A percentile compares a stretch with the other conserved stretches of the same genome.
These are phyloP conservation scores for Pygocentrus nattereri DNA, from an alignment of 2,797 vertebrate genomes.

Conservation along the genomic window DNA sequence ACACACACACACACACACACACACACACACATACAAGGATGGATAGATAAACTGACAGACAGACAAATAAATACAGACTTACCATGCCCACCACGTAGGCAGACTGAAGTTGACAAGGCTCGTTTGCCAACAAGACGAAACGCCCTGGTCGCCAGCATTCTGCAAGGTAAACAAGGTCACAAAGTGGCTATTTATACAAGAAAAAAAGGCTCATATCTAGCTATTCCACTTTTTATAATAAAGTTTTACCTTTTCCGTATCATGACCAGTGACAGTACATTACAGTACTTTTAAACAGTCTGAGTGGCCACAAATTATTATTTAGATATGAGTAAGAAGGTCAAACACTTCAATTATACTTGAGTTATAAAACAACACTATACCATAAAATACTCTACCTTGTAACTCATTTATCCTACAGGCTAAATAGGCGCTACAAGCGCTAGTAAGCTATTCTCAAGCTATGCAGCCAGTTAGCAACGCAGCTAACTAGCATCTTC, in stretches of 20 bases:
- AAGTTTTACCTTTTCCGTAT: too few relatives aligned
- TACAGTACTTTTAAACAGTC: too few relatives aligned
- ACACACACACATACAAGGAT: too few relatives aligned
- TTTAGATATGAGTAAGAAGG: too few relatives aligned
- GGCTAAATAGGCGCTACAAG: neutral
- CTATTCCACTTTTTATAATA: too few relatives aligned
- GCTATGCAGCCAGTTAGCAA: conserved; percentile 14
- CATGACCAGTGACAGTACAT: too few relatives aligned
- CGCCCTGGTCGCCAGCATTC: conserved; percentile 90
- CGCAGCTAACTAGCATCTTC: conserved; percentile 18
- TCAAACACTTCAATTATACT: neutral
- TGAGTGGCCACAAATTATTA: too few relatives aligned
- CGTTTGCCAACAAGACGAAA: conserved; percentile 87
- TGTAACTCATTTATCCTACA: neutral
- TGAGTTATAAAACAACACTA: neutral
- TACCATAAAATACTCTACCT: too few relatives aligned
- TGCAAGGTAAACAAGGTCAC: conserved; percentile 60
- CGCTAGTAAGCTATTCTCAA: neutral
- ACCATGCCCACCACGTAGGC: conserved; percentile 90
- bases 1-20: too few relatives aligned
- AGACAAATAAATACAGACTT: conserved; percentile 49
- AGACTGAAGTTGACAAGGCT: conserved; percentile 88
- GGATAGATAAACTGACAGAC: too few relatives aligned
- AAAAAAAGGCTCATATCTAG: too few relatives aligned
- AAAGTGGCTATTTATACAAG: neutral